Evolutionary conservation across 2,113 vertebrate species (phyloP).

Genomic region (Petrocephalus microphthalmus): DNA sequence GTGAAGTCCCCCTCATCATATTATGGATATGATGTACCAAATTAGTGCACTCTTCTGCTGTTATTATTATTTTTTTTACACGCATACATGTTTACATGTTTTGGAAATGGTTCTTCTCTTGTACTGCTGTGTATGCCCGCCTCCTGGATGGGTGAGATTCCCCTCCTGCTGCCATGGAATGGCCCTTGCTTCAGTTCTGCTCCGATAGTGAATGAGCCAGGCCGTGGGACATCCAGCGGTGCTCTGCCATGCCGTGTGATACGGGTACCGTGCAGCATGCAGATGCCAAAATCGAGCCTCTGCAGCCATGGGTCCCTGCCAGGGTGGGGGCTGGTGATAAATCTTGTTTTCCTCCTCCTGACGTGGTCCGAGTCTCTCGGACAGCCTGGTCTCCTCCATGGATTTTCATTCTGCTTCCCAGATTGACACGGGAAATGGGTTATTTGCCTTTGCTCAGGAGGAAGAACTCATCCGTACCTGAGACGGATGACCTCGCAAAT

Average conservation of each 20-base stretch:
- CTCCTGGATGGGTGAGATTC: neutral
- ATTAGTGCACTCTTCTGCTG: neutral
- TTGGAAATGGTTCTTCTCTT: neutral
- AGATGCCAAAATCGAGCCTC: neutral
- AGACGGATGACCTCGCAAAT: slow-evolving; percentile 24
- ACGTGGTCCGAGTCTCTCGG: slow-evolving; percentile 22
- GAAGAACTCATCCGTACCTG: slow-evolving; percentile 20
- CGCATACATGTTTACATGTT: neutral
- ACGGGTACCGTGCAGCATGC: neutral
- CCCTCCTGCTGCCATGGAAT: neutral
- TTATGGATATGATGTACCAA: neutral
- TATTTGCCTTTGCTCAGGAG: slow-evolving; percentile 16
- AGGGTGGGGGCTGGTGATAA: slow-evolving; percentile 38
- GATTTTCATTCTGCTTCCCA: slow-evolving; percentile 16
- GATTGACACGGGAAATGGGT: slow-evolving; percentile 19
- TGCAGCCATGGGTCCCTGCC: neutral
- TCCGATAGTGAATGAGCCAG: neutral
- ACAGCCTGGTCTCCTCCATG: slow-evolving; percentile 18
- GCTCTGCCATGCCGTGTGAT: neutral
- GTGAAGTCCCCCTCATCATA: neutral
- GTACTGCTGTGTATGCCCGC: neutral
- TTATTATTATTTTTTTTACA: neutral
- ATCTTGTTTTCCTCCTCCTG: slow-evolving; percentile 36
- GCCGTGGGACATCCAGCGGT: neutral
- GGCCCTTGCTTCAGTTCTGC: neutral